Conservation (phyloP, 2,113 vertebrate species). For the Hippoglossus stenolepis region DNA sequence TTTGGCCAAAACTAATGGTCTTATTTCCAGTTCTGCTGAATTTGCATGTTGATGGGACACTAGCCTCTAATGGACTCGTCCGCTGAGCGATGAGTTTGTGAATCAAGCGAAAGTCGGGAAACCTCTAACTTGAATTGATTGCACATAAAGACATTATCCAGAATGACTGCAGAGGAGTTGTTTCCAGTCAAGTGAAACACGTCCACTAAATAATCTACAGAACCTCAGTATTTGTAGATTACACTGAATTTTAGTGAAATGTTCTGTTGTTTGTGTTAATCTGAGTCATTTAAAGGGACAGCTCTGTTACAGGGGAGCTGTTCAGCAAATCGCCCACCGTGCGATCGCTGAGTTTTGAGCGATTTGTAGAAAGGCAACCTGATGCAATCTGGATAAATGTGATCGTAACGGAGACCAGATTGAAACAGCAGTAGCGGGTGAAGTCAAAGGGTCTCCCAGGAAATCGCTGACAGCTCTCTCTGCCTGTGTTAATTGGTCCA, state of each 20-base stretch:
- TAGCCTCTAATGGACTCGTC: constrained; percentile 41
- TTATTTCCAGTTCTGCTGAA: constrained; percentile 58
- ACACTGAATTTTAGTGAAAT: constrained; percentile 4
- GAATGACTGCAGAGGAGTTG: neutral
- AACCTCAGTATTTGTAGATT: neutral
- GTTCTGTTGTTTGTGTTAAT: constrained; percentile 28
- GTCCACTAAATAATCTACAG: constrained; percentile 3
- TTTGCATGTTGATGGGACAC: constrained; percentile 52
- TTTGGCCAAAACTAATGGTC: constrained; percentile 52
- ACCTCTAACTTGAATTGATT: constrained; percentile 19
- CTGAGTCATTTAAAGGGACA: constrained; percentile 45
- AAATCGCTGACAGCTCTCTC: constrained; percentile 83
- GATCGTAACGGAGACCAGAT: constrained; percentile 81
- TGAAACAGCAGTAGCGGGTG: constrained; percentile 78
- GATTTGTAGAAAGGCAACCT: constrained; percentile 79
- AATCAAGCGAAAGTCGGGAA: constrained; percentile 19
- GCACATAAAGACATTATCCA: constrained; percentile 32
- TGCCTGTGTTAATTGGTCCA: constrained; percentile 84
- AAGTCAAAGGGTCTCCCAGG: constrained; percentile 83
- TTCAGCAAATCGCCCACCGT: constrained; percentile 61
- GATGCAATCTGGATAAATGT: constrained; percentile 84
- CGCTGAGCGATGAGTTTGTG: constrained; percentile 6
- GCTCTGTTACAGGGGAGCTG: constrained; percentile 27
- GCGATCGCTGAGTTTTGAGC: constrained; percentile 30
- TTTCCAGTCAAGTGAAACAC: constrained; percentile 24